These are phyloP conservation scores for Leistus spinibarbis DNA, from an alignment of 2,888 invertebrate species.

Conservation along the genomic window DNA sequence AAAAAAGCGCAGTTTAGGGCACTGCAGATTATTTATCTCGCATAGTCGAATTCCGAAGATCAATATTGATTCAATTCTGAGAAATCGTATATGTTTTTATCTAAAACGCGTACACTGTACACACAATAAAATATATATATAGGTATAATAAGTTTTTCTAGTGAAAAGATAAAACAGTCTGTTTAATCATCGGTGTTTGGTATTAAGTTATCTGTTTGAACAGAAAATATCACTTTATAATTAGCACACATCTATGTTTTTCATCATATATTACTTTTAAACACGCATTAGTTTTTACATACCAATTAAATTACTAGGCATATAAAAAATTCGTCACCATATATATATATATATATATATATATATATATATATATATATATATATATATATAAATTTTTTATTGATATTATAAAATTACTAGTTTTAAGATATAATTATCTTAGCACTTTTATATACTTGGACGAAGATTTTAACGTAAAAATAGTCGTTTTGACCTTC, in stretches of 20 bases:
- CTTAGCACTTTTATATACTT: no score
- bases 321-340: not conserved
- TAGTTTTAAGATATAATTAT: not conserved
- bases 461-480: no score
- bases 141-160: not conserved
- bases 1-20: no score
- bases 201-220: not conserved
- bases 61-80: not conserved
- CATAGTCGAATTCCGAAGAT: conserved; percentile 10
- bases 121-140: not conserved
- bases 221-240: not conserved
- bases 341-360: no score
- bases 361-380: no score
- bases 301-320: not conserved
- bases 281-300: not conserved
- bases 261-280: not conserved
- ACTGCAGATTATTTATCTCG: not conserved
- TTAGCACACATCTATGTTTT: not conserved
- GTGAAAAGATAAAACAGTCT: not conserved
- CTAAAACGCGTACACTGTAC: not conserved
- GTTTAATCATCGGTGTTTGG: not conserved
- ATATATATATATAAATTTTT: not conserved
- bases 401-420: not conserved
- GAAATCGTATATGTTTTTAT: not conserved
- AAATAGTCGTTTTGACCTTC: no score